These are phyloP conservation scores for Scaptodrosophila latifasciaeformis DNA, from an alignment of 2,888 invertebrate genomes.

Conservation along the genomic window DNA sequence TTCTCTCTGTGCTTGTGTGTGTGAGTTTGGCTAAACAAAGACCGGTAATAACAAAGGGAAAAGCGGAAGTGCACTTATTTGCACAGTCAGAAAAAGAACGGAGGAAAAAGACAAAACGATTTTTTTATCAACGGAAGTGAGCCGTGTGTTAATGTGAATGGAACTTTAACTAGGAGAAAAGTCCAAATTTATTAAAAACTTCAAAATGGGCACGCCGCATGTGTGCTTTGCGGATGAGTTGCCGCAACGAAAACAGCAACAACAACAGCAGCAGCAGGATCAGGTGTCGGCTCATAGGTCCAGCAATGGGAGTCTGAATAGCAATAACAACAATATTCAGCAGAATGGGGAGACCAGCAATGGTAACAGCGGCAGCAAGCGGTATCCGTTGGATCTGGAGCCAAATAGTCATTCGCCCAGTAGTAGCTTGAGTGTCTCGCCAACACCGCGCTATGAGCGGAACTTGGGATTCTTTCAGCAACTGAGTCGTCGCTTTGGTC, in stretches of 20 bases:
- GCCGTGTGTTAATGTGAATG: too few relatives aligned
- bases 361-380: constrained; percentile 13
- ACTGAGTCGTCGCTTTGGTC: constrained; percentile 80
- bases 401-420: constrained; percentile 65
- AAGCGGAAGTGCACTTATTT: constrained; percentile 30
- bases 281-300: constrained; percentile 11
- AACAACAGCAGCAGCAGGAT: constrained; percentile 14
- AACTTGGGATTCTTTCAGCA: constrained; percentile 82
- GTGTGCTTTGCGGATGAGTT: constrained; percentile 67
- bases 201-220: constrained; percentile 55
- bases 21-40: constrained; percentile 30
- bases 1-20: background rate
- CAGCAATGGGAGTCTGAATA: constrained; percentile 39
- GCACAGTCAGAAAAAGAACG: background rate
- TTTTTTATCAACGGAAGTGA: constrained; percentile 8
- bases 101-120: background rate
- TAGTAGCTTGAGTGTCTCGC: constrained; percentile 70
- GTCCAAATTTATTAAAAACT: background rate
- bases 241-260: constrained; percentile 30
- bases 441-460: constrained; percentile 78
- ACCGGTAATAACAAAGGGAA: constrained; percentile 55
- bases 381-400: constrained; percentile 29
- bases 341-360: constrained; percentile 11
- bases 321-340: constrained; percentile 19
- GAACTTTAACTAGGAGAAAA: too few relatives aligned